Conservation (phyloP, 1,140 invertebrate species). For the Linepithema humile region DNA sequence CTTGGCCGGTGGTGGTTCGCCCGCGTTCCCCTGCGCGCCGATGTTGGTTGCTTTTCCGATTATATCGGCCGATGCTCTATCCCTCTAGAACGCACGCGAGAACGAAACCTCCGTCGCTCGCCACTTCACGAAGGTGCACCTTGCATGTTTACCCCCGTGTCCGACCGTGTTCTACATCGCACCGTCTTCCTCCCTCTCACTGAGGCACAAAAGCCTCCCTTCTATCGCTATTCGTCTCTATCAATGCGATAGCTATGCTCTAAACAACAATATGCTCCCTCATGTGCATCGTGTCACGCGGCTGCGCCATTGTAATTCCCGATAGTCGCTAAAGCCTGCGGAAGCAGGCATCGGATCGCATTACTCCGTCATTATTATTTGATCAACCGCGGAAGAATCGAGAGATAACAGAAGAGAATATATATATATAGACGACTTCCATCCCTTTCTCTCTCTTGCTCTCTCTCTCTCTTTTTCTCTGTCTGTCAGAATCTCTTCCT, state of each 20-base stretch:
- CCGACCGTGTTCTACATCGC: background rate
- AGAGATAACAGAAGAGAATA: background rate
- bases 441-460: background rate
- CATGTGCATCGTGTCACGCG: slow-evolving; percentile 2
- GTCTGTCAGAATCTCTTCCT: background rate
- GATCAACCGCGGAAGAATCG: slow-evolving; percentile 57
- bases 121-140: background rate
- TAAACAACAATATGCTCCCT: slow-evolving; percentile 25
- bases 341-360: slow-evolving; percentile 31
- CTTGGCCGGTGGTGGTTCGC: background rate
- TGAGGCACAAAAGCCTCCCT: background rate
- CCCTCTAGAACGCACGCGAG: slow-evolving; percentile 2
- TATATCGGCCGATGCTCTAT: slow-evolving; percentile 60
- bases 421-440: background rate
- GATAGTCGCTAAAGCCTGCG: background rate
- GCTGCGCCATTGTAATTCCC: slow-evolving; percentile 35
- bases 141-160: background rate
- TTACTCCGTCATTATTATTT: slow-evolving; percentile 49
- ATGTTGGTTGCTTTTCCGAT: slow-evolving; percentile 66
- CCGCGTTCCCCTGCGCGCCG: slow-evolving; percentile 24
- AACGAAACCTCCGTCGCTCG: background rate
- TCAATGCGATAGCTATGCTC: background rate
- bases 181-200: background rate
- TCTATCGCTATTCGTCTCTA: slow-evolving; percentile 23
- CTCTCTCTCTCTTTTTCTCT: background rate